A percentile compares a stretch with the other conserved stretches of the same genome.
phyloP scores from a whole-genome alignment of 2,797 vertebrate genomes.

The Coregonus sp. region DNA sequence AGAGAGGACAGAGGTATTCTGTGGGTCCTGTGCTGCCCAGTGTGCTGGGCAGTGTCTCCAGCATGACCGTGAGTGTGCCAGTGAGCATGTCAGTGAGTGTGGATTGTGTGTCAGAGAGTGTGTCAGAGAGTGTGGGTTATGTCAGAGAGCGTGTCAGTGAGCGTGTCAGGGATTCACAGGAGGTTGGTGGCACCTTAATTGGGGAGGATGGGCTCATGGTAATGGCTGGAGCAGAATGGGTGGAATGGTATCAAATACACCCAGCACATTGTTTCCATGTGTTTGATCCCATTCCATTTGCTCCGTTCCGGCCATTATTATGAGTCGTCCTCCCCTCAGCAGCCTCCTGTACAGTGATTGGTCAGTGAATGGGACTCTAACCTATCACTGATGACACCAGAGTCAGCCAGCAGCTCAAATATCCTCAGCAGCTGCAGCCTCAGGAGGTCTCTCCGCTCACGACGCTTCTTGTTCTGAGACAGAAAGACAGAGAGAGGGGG shows the following conservation, averaged over 20 bases:
- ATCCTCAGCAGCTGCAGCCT: constrained; percentile 92
- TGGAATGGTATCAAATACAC: too few species aligned
- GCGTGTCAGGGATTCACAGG: too few species aligned
- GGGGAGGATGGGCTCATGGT: too few species aligned
- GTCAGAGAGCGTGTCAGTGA: too few species aligned
- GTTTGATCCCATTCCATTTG: too few species aligned
- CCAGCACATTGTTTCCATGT: too few species aligned
- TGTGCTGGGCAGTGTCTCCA: background rate
- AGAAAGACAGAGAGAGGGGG: constrained; percentile 10
- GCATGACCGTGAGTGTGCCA: background rate
- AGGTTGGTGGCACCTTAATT: too few species aligned
- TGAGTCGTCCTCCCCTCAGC: too few species aligned
- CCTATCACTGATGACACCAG: constrained; percentile 97
- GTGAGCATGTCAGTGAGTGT: background rate
- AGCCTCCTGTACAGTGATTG: background rate
- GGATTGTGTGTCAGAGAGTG: too few species aligned
- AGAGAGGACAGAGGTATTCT: background rate
- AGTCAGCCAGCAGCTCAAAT: constrained; percentile 95
- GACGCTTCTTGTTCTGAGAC: constrained; percentile 92
- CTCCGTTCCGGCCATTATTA: too few species aligned
- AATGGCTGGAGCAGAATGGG: too few species aligned
- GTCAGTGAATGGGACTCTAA: constrained; percentile 47
- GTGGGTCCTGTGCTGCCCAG: background rate
- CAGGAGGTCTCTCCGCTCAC: constrained; percentile 90
- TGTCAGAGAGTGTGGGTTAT: too few species aligned